phyloP scores from a whole-genome alignment of 2,797 vertebrate species.

The Margarornis squamiger region DNA sequence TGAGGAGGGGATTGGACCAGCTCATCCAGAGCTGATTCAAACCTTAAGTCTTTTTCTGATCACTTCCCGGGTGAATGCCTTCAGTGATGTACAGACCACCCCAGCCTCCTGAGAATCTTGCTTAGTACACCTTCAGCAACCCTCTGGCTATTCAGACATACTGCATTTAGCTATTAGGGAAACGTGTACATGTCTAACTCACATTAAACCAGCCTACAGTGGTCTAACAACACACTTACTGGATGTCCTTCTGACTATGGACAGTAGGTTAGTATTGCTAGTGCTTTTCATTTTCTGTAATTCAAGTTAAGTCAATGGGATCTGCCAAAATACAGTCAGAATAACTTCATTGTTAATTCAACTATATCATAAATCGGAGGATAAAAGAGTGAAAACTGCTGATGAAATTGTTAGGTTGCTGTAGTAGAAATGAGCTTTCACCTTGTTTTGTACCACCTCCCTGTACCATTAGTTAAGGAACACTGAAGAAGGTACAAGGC shows the following conservation, averaged over 20 bases:
- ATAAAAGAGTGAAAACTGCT: neutral
- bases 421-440: neutral
- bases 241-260: neutral
- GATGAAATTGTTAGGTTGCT: neutral
- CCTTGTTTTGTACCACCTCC: neutral
- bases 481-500: neutral
- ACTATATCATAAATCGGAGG: neutral
- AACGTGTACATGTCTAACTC: neutral
- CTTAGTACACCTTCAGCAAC: neutral
- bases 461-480: fast-evolving
- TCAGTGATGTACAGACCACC: neutral
- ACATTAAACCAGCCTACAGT: neutral
- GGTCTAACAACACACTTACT: neutral
- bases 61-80: neutral
- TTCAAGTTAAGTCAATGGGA: neutral
- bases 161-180: neutral
- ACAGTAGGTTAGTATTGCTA: neutral
- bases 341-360: neutral
- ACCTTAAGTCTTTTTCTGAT: neutral
- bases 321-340: neutral
- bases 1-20: neutral
- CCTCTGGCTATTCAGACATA: neutral
- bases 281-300: neutral
- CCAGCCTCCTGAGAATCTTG: neutral
- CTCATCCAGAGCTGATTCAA: neutral